A percentile compares a stretch with the other conserved stretches of the same genome.
Evolutionary conservation across 2,113 vertebrate species (phyloP).

Genomic region (Muntiacus muntjak): DNA sequence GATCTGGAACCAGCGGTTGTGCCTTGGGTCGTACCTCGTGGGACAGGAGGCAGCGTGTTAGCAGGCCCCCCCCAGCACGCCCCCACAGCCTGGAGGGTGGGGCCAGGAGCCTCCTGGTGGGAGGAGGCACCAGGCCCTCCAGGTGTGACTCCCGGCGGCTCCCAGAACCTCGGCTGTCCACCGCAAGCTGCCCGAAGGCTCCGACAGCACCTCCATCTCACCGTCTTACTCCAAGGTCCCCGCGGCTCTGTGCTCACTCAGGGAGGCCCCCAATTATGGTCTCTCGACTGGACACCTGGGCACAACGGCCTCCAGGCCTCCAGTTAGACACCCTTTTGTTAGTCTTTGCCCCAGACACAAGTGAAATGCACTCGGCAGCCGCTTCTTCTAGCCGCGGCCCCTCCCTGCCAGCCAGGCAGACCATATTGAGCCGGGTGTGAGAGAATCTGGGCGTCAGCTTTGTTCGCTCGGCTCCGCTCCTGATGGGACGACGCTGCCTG

Average conservation of each 20-base stretch:
- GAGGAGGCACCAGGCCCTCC: not conserved
- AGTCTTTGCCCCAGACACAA: not conserved
- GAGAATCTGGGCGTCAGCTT: not conserved
- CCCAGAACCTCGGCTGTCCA: not conserved
- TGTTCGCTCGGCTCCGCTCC: not conserved
- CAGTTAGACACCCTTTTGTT: not conserved
- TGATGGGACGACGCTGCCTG: not conserved
- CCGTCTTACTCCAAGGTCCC: not conserved
- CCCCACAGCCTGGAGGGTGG: not conserved
- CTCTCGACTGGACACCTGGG: not conserved
- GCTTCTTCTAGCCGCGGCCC: not conserved
- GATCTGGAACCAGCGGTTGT: slow-evolving; percentile 95
- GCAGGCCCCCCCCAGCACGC: not conserved
- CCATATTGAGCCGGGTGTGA: not conserved
- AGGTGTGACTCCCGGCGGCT: not conserved
- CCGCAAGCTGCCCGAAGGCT: not conserved
- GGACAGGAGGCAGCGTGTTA: slow-evolving; percentile 29
- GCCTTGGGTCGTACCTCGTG: slow-evolving; percentile 93
- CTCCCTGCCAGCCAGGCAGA: not conserved
- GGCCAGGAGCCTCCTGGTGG: not conserved
- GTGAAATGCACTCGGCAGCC: not conserved
- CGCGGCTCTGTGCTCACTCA: not conserved
- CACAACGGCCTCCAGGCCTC: not conserved
- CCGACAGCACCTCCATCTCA: not conserved
- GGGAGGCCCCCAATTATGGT: not conserved